Evolutionary conservation across 35 echinoderm and acorn worm species (phyloP), one percentile per base, ranked within the genome.

Genomic region (Eucidaris tribuloides): DNA sequence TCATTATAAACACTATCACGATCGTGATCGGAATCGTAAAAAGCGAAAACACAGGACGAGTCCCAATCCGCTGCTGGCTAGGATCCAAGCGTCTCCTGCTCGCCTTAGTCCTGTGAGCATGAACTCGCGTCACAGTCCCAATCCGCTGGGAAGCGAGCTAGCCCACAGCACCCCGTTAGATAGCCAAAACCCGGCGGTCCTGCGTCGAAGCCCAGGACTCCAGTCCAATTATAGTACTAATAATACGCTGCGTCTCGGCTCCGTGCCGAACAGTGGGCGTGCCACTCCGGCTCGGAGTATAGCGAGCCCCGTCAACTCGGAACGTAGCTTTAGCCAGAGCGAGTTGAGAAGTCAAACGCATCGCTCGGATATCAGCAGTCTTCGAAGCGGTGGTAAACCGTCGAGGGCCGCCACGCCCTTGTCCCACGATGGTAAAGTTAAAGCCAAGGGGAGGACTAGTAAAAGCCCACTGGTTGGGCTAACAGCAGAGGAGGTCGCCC

Each of bases 1-100:
- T 84, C 91, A 98, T 71, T 98, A 98, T 65, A 92, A 87, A 84
- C 83, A 90, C 78, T 98, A 91, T 30, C 93, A 96, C 19, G 86
- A 98, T 79, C 77, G 83, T 36, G 90, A 98, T 22, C 76, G 83
- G 1, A 87, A 48, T 74, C 68, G 68, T 44, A 87, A 70, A 59
- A 81, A 84, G 71, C 85, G 90, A 45, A 91, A 92, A 13, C 86
- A 92, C 45, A 46, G 95, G 17, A 82, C 38, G 22, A 93, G 86
- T 65, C 95, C 85, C 0, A 98, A 93, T 57, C 95, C 90, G 2
- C 44, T 97, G 64, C 54, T 97, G 15, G 84, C 90, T 23, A 79
- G 83, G 6, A 87, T 92, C 58, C 84, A 93, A 30, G 57, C 89
- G 30, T 84, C 81, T n/a, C 89, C 72, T n/a, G 59, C 81, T 4